phyloP scores from a whole-genome alignment of 92 coral and sea anemone genomes.

The Meandrina meandrites region DNA sequence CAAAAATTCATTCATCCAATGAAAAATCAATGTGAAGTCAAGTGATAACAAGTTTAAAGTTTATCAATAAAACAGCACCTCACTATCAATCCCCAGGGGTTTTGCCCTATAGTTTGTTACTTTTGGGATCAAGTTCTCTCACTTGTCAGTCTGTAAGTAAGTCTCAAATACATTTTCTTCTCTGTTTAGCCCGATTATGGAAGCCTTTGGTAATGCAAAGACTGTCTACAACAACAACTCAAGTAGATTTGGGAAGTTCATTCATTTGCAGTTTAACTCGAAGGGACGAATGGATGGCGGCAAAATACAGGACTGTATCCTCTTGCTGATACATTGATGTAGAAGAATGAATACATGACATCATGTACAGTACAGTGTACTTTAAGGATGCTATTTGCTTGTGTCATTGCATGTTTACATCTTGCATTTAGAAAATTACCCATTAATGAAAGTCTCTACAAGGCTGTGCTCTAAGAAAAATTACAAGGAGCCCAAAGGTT shows the following conservation, averaged over 20 bases:
- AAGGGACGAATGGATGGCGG: slow-evolving; percentile 97
- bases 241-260: slow-evolving; percentile 98
- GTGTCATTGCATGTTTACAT: background rate
- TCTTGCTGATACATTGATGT: slow-evolving; percentile 32
- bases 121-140: background rate
- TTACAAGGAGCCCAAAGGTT: too few species aligned
- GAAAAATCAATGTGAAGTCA: too few species aligned
- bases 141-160: background rate
- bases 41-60: too few species aligned
- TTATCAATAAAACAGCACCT: too few species aligned
- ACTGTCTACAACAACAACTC: slow-evolving; percentile 99
- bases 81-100: too few species aligned
- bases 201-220: slow-evolving; percentile 99
- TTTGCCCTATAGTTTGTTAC: too few species aligned
- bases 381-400: too few species aligned
- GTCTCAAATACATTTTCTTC: background rate
- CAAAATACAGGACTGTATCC: slow-evolving; percentile 97
- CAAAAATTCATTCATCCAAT: too few species aligned
- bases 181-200: slow-evolving; percentile 88
- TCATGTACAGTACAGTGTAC: background rate
- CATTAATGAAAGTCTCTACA: too few species aligned
- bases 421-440: background rate
- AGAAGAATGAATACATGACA: too few species aligned
- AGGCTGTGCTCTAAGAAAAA: too few species aligned
- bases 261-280: slow-evolving; percentile 82